Base-by-base conservation (phyloP, 2,888 invertebrate genomes). In the Dichetophora obliterata region DNA sequence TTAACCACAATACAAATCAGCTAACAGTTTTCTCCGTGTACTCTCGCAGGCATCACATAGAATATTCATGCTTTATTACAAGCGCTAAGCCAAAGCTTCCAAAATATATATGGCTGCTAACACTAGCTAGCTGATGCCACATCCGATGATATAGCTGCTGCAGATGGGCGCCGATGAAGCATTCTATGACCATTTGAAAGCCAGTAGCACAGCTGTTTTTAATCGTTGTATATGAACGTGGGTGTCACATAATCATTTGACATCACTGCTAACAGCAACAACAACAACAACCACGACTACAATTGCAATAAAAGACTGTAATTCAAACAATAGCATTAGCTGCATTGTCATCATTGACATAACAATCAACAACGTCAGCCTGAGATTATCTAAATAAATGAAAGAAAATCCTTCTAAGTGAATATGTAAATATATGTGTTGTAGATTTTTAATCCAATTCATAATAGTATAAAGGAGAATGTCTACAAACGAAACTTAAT, bases 261-360 rank as follows among this genome's bases (percentile, higher is more conserved):
- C 66, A 66, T 19, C 66, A 24, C 48, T 68, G 68, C 16, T 24
- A 24, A 24, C 68, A 27, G 50, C 27, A 5, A 27, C 63, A 63
- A 63, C 11, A 24, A 24, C 68, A 27, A 68, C 27, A 5, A 27
- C 63, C 34, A 63, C 11, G 43, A 11, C 57, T 22, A 57, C 48
- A 66, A 48, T 5, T 22, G 24, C 48, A 66, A 14, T 8, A 34
- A 34, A n/a, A 27, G 4, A n/a, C 19, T 6, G 66, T 22, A 66
- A 43, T 19, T 19, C 16, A 14, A 8, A 37, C 63, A 65, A 31
- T 37, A 65, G 24, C 27, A 61, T 22, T 34, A n/a, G 63, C 14
- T 27, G 11, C n/a, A 63, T 19, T 63, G 63, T 63, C 63, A 34
- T 34, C 63, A 63, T 31, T 63, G 63, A 63, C 63, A 63, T 34